These are phyloP conservation scores for Homarus americanus DNA, from an alignment of 1,140 invertebrate species.

Conservation along the genomic window DNA sequence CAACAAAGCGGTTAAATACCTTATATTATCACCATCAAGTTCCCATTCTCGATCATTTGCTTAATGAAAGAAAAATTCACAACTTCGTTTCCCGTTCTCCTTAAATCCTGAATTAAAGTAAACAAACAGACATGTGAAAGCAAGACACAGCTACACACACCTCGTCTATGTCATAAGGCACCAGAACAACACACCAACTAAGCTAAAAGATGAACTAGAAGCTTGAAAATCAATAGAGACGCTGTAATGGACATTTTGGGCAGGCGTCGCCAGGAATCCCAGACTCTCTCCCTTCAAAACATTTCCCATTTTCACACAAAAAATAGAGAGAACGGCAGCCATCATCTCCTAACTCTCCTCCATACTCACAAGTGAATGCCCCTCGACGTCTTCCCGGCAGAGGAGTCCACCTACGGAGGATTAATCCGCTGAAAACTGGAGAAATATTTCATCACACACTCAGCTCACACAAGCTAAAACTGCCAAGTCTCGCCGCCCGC, in stretches of 20 bases:
- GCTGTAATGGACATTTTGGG: conserved; percentile 25
- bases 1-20: background rate
- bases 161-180: background rate
- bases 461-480: conserved; percentile 29
- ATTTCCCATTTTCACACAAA: conserved; percentile 64
- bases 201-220: background rate
- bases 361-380: conserved; percentile 22
- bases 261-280: conserved; percentile 28
- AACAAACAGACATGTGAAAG: conserved; percentile 23
- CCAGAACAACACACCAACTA: background rate
- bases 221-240: conserved; percentile 28
- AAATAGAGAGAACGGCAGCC: conserved; percentile 62
- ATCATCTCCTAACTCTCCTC: too few species aligned
- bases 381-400: conserved; percentile 15
- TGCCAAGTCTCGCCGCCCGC: conserved; percentile 36
- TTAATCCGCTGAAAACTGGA: conserved; percentile 33
- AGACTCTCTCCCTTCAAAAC: conserved; percentile 36
- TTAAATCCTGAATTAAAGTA: conserved; percentile 39
- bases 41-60: conserved; percentile 41
- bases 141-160: background rate
- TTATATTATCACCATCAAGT: background rate
- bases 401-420: conserved; percentile 32
- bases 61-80: conserved; percentile 51
- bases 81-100: conserved; percentile 53
- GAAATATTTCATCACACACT: conserved; percentile 36